Percentiles rank a stretch among this genome's conserved stretches.
Conservation (phyloP, 2,797 vertebrate species). For the Vespertilio murinus region DNA sequence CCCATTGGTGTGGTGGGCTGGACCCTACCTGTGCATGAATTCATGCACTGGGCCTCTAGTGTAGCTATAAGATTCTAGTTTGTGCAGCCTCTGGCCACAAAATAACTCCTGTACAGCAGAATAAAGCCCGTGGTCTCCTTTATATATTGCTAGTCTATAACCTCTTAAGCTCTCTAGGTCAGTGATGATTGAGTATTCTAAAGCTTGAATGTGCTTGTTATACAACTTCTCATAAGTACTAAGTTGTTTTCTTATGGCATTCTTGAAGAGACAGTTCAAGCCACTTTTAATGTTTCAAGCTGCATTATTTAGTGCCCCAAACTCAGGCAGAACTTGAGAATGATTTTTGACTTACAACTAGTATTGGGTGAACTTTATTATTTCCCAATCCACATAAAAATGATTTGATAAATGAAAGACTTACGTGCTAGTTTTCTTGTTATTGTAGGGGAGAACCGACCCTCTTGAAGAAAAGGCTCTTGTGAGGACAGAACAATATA, state of each 20-base stretch:
- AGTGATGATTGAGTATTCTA: conserved; percentile 5
- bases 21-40: no score
- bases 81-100: background rate
- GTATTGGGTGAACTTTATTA: background rate
- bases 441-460: background rate
- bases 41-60: no score
- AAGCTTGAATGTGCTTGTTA: background rate
- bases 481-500: background rate
- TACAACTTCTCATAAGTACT: background rate
- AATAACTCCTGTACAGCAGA: background rate
- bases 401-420: background rate
- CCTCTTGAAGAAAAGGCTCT: background rate
- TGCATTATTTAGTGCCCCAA: background rate
- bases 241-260: background rate
- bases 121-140: conserved; percentile 9
- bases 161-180: background rate
- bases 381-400: conserved; percentile 10
- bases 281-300: background rate
- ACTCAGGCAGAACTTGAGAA: background rate
- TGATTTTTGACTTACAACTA: background rate
- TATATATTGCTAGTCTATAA: background rate
- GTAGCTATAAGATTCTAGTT: background rate
- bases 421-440: conserved; percentile 5
- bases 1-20: no score
- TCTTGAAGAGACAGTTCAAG: background rate